Conservation (phyloP, 2,113 vertebrate species). For the Dolichotis patagonum region DNA sequence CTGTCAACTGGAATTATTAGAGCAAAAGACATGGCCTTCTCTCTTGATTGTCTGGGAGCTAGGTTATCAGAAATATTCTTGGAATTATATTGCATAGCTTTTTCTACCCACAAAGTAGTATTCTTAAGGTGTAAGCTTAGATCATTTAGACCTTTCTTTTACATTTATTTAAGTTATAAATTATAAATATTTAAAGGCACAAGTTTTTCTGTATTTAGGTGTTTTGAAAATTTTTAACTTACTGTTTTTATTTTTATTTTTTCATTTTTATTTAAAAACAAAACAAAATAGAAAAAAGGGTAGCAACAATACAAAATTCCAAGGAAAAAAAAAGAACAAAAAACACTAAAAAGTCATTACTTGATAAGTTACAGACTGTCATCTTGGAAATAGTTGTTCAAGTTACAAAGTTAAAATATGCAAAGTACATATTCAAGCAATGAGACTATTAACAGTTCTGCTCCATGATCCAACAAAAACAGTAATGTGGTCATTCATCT, state of each 20-base stretch:
- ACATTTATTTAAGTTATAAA: neutral
- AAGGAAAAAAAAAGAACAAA: too few relatives aligned
- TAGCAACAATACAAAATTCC: too few relatives aligned
- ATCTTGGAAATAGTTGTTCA: too few relatives aligned
- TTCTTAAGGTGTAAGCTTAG: neutral
- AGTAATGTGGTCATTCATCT: too few relatives aligned
- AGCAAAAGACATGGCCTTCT: neutral
- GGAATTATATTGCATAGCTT: neutral
- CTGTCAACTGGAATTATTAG: neutral
- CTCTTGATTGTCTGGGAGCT: neutral
- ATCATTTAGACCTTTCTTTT: neutral
- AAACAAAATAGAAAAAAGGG: too few relatives aligned
- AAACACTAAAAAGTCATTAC: too few relatives aligned
- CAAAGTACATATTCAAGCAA: too few relatives aligned
- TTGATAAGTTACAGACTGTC: too few relatives aligned
- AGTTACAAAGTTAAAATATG: too few relatives aligned
- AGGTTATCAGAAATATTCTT: neutral
- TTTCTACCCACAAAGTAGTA: neutral
- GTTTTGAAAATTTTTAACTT: neutral
- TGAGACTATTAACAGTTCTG: too few relatives aligned
- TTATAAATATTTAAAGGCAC: neutral
- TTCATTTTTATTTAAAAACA: too few relatives aligned
- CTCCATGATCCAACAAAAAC: too few relatives aligned
- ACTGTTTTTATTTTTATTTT: neutral
- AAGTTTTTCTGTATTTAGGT: neutral